Evolutionary conservation across 1,140 invertebrate genomes (phyloP), one percentile per base, ranked within the genome.

Genomic region (Leptinotarsa defecta): DNA sequence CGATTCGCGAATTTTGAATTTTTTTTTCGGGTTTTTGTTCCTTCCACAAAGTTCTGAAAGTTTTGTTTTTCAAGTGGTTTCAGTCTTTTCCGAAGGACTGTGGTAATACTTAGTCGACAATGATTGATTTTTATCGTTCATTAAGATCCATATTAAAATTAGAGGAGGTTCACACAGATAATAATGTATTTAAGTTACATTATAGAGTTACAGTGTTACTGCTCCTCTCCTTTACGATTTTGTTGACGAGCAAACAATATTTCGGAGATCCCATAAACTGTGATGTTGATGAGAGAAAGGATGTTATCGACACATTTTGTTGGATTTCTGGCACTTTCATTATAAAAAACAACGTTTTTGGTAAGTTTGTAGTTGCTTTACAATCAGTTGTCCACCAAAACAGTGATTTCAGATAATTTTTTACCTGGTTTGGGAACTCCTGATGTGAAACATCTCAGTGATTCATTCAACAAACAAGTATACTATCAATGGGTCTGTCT

Each of bases 401-500:
- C 27, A 43, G 11, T 43, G 8, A 73, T 74, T 76, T 34, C 57
- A 69, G 75, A 69, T 34, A 8, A 68, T 17, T 11, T 22, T 34
- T 34, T 69, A 68, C 73, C 73, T 27, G 73, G 73, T 22, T 57
- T 61, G 52, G 74, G 74, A 15, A 13, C 67, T 49, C 24, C 63
- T n/a, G 34, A 24, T 27, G 2, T 19, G 6, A 73, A 61, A 57
- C n/a, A 19, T 48, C 20, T 71, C 3, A 17, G 0, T 19, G 15
- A 48, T 76, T 71, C 89, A 17, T 57, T 57, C 17, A 57, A 57
- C n/a, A 92, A 79, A 87, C 90, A 79, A 87, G 90, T 24, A 63
- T 96, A 96, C 86, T 97, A 96, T 85, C 95, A 96, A 86, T 96
- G 94, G 94, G 92, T 96, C 1, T 93, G 93, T 62, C 90, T 96